Base-by-base conservation (phyloP, 2,113 vertebrate species). In the Gobius niger region DNA sequence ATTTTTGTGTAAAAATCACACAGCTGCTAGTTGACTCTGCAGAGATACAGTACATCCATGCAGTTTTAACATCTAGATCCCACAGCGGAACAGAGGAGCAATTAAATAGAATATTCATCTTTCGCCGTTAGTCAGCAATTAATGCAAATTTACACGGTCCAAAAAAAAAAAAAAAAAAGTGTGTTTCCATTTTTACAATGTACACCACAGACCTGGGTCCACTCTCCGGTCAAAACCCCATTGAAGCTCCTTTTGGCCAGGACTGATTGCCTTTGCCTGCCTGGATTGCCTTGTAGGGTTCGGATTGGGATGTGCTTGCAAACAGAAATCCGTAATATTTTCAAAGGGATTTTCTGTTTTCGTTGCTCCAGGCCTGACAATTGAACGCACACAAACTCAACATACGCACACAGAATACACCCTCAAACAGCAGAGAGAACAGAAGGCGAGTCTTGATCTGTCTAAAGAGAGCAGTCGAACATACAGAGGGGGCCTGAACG, bases 1-100 rank as follows among this genome's bases (percentile, higher is more conserved):
- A 95, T 97, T 94, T 90, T 95, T 93, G 90, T 96, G 92, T 95
- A 96, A 97, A 97, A 97, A 95, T 95, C 94, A 96, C 93, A 96
- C 91, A 95, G 90, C 87, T 95, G 95, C 94, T 96, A 96, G 93
- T 95, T 92, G 91, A 94, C 93, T 95, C 94, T 96, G 93, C 94
- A 93, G 93, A 93, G 94, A 95, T 94, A 95, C 82, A 85, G 85
- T 81, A 89, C 92, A 94, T 94, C 93, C 94, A 95, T 95, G 93
- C 93, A 96, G 93, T 94, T 95, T 93, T 95, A 34, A 96, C 91
- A 95, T 94, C 93, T 94, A 95, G 93, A 95, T 94, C 93, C 93
- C 93, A 95, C 88, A 95, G 94, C 95, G 91, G 95, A 54, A 92
- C 94, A 94, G 92, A 94, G 92, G 93, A 95, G 93, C 91, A 93